A percentile compares a stretch with the other conserved stretches of the same genome.
Evolutionary conservation across 2,888 invertebrate genomes (phyloP).

Genomic region (Eupithecia inturbata): DNA sequence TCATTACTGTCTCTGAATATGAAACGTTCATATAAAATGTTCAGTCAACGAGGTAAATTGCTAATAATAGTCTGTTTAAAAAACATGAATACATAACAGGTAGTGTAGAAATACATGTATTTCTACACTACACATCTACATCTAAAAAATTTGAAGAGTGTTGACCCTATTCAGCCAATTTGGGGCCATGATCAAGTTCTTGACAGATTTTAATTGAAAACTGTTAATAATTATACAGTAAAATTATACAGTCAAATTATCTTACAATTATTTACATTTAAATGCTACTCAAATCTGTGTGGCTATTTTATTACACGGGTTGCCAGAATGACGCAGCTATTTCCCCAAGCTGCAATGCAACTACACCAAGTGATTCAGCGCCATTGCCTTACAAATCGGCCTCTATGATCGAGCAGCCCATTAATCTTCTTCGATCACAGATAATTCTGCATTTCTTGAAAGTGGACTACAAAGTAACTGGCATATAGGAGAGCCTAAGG

Average conservation of each 20-base stretch:
- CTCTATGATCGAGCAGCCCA: constrained; percentile 53
- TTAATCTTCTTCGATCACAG: constrained; percentile 68
- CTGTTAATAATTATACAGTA: not conserved
- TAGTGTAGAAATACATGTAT: no score
- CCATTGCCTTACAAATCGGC: constrained; percentile 11
- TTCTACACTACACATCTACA: no score
- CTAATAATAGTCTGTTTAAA: no score
- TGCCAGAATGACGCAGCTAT: constrained; percentile 1
- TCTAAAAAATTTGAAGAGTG: no score
- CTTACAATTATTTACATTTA: not conserved
- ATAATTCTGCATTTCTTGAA: constrained; percentile 61
- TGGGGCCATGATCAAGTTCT: no score
- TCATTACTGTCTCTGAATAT: no score
- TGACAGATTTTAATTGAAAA: no score
- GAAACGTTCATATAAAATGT: not conserved
- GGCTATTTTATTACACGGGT: not conserved
- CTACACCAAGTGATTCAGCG: constrained; percentile 6
- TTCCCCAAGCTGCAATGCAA: not conserved
- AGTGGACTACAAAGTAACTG: constrained; percentile 51
- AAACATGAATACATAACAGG: no score
- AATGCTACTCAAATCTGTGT: not conserved
- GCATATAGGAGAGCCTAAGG: constrained; percentile 50
- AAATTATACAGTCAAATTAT: not conserved
- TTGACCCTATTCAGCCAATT: no score
- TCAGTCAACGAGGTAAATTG: no score